Conservation (phyloP, 2,113 vertebrate species). For the Phocoena phocoena region DNA sequence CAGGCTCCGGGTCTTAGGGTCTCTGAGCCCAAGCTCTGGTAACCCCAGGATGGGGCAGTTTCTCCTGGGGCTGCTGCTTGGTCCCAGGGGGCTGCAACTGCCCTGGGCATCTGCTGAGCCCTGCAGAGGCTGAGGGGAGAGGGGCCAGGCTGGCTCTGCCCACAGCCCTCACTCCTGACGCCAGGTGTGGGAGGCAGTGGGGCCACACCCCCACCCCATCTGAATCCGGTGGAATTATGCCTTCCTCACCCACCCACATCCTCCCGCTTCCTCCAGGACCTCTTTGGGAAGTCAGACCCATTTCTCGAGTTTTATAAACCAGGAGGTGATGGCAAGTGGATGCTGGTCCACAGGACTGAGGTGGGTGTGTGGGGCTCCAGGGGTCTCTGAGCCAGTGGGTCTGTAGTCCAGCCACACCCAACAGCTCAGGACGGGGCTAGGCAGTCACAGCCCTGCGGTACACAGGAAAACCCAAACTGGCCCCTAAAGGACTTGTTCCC, state of each 20-base stretch:
- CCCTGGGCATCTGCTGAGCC: background rate
- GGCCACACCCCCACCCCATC: too few species aligned
- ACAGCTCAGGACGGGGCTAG: fast-evolving
- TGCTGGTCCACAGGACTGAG: slow-evolving; percentile 99
- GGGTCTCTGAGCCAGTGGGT: background rate
- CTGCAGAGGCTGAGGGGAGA: background rate
- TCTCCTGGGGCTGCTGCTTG: background rate
- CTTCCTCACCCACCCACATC: background rate
- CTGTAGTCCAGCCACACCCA: background rate
- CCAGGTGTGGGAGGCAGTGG: background rate
- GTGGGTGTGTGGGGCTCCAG: slow-evolving; percentile 74
- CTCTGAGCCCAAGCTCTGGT: background rate
- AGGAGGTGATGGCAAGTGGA: slow-evolving; percentile 96
- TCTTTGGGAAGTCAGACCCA: slow-evolving; percentile 98
- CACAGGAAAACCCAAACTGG: fast-evolving
- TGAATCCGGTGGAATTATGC: fast-evolving
- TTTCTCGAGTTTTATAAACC: slow-evolving; percentile 98
- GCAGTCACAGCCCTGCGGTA: background rate
- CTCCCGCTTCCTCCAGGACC: slow-evolving; percentile 86
- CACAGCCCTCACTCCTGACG: fast-evolving
- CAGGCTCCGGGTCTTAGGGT: background rate
- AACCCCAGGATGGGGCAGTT: fast-evolving
- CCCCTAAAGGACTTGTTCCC: background rate
- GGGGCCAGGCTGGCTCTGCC: background rate
- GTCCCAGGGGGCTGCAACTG: background rate